Percentiles rank a stretch among this genome's conserved stretches.
Evolutionary conservation across 2,888 invertebrate genomes (phyloP).

Genomic region (Pharmacophagus antenor): DNA sequence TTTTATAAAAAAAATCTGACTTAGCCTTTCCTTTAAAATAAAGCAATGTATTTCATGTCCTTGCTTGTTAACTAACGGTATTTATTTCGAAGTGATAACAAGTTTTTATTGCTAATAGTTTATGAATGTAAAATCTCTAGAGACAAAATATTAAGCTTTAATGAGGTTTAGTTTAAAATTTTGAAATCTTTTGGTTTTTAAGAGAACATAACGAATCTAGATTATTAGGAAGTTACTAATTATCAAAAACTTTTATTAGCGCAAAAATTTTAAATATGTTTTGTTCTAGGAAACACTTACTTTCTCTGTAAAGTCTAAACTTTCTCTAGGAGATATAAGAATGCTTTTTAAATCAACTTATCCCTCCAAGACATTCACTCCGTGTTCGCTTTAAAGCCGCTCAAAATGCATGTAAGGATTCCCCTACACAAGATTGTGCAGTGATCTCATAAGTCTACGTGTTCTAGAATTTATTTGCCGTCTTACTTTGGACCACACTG

Average conservation of each 20-base stretch:
- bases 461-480: constrained; percentile 30
- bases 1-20: no score
- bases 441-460: constrained; percentile 30
- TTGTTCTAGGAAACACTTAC: background rate
- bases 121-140: no score
- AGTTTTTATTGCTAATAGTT: no score
- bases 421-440: constrained; percentile 29
- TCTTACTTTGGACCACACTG: constrained; percentile 24
- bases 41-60: no score
- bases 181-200: no score
- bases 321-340: constrained; percentile 14
- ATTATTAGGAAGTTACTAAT: background rate
- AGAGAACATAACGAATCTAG: background rate
- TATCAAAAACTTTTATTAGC: background rate
- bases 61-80: no score
- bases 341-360: constrained; percentile 29
- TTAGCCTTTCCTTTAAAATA: no score
- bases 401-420: constrained; percentile 31
- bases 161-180: no score
- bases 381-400: constrained; percentile 24
- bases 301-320: constrained; percentile 5
- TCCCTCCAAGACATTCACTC: constrained; percentile 24
- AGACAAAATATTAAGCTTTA: no score
- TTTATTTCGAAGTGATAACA: no score
- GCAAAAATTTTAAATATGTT: background rate